Evolutionary conservation across 2,888 invertebrate genomes (phyloP).

Genomic region (Acronicta aceris): DNA sequence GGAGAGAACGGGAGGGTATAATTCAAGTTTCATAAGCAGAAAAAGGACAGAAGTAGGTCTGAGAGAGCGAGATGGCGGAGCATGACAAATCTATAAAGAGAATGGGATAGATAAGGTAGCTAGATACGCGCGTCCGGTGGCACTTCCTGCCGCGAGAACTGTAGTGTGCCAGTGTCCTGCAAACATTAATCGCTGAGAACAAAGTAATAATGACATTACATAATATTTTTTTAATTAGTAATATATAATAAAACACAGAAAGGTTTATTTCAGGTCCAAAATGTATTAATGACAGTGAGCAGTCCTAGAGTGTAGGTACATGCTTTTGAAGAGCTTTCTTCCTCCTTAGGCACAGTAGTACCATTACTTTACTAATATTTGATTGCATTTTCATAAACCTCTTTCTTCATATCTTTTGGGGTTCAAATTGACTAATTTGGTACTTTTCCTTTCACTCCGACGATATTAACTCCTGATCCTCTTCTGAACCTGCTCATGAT

Average conservation of each 20-base stretch:
- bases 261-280: too few relatives aligned
- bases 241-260: neutral
- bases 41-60: slow-evolving; percentile 66
- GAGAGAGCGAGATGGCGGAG: slow-evolving; percentile 72
- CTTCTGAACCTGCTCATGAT: too few relatives aligned
- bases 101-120: slow-evolving; percentile 84
- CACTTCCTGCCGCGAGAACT: slow-evolving; percentile 77
- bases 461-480: too few relatives aligned
- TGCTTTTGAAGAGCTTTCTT: too few relatives aligned
- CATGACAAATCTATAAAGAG: slow-evolving; percentile 76
- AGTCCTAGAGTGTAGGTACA: too few relatives aligned
- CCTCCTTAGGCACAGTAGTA: too few relatives aligned
- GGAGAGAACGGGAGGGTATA: slow-evolving; percentile 68
- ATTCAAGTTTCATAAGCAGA: slow-evolving; percentile 59
- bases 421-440: too few relatives aligned
- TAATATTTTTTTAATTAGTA: slow-evolving; percentile 12
- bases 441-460: too few relatives aligned
- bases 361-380: too few relatives aligned
- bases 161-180: slow-evolving; percentile 65
- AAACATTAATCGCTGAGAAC: slow-evolving; percentile 56
- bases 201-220: slow-evolving; percentile 37
- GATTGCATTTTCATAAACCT: too few relatives aligned
- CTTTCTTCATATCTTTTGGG: too few relatives aligned
- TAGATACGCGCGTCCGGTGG: slow-evolving; percentile 85
- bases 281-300: too few relatives aligned